These are phyloP conservation scores for Ericerus pela DNA, from an alignment of 1,140 invertebrate genomes.

Conservation along the genomic window DNA sequence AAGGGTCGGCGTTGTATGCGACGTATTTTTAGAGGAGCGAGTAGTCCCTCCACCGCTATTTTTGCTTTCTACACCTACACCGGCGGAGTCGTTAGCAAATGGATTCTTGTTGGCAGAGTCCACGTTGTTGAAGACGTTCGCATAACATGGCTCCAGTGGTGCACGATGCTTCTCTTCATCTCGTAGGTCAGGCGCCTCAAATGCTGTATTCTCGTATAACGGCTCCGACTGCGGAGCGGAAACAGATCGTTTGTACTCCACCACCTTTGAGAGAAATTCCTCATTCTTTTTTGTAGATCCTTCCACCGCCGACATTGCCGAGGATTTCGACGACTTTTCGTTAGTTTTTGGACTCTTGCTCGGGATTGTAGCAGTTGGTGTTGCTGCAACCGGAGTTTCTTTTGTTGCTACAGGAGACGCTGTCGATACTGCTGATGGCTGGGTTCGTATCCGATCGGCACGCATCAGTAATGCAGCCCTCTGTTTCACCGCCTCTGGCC, in stretches of 20 bases:
- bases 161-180: neutral
- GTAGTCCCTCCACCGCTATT: too few species aligned
- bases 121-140: neutral
- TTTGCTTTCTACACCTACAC: too few species aligned
- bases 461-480: constrained; percentile 17
- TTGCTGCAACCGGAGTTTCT: neutral
- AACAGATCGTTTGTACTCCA: neutral
- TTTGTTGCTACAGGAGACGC: too few species aligned
- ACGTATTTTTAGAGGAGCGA: too few species aligned
- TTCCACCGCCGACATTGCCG: too few species aligned
- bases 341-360: neutral
- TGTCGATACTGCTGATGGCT: neutral
- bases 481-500: constrained; percentile 17
- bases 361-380: neutral
- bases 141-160: neutral
- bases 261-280: too few species aligned
- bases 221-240: constrained; percentile 4
- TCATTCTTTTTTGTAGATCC: too few species aligned
- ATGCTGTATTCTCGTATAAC: constrained; percentile 3
- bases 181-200: neutral
- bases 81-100: too few species aligned
- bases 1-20: too few species aligned
- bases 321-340: neutral
- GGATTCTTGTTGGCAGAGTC: too few species aligned
- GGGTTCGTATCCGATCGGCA: constrained; percentile 14